Base-by-base conservation (phyloP, 2,797 vertebrate genomes). In the Brotula barbata region DNA sequence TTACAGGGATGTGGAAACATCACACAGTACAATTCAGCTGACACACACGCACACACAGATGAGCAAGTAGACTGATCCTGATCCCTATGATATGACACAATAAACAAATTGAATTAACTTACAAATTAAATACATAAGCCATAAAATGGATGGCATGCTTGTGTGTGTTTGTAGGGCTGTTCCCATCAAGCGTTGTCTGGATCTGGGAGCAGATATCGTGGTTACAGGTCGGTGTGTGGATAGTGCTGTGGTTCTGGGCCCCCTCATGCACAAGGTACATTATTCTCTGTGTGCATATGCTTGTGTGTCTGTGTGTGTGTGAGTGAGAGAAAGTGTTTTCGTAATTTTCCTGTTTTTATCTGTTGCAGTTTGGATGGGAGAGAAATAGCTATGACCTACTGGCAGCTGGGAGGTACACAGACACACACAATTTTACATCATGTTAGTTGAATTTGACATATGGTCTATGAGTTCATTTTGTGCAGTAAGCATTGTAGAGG, bases 191-290 rank as follows among this genome's bases (percentile, higher is more conserved):
- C 90, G 90, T 28, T 94, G 92, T 74, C 82, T 96, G 66, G 94
- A 95, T 33, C 91, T 91, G 1, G 93, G 94, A 2, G 94, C 94
- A 0, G 91, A 96, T 68, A 82, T 95, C 25, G 92, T 95, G 50
- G 90, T 96, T 33, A 95, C 92, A 0, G 94, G 93, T 5, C 86
- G 92, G 56, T 94, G 93, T 2, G 92, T 95, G 74, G 93, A 95
- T 85, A 95, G 94, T 1, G 92, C 92, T 1, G 67, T 95, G 39
- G 91, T 92, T 1, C 85, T 95, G 54, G 94, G 92, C 34, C 93
- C 93, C 0, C 91, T 96, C 43, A 93, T 95, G 89, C 94, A 95
- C 82, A 60, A 86, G 15, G 93, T 96, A 90, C 7, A 7, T 7
- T 28, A 28, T 7, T 28, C 7, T 5, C 47, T 5, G 58, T 15